Base-by-base conservation (phyloP, 1,140 invertebrate species). In the Sminthurides bifidus region DNA sequence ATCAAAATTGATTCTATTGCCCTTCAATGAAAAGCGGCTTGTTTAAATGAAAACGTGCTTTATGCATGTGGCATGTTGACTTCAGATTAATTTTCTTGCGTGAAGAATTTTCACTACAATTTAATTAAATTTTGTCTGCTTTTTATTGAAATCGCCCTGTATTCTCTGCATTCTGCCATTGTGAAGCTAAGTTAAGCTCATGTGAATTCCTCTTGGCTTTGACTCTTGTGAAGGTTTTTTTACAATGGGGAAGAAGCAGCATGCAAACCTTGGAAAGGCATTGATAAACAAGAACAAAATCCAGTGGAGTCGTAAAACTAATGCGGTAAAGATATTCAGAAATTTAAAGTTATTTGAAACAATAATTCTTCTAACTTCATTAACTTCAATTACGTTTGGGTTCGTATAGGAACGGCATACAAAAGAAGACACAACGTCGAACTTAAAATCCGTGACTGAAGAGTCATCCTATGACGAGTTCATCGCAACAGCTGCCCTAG, bases 391-490 rank as follows among this genome's bases (percentile, higher is more conserved):
- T 15, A 38, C 2, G 19, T 27, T 40, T 21, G 1, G 27, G 10
- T 23, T 26, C 58, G 37, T 29, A n/a, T 33, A 65, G 63, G 59
- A 59, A 14, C 54, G 58, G 12, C 63, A 61, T 33, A 57, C 55
- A 3, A 37, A 27, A 26, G 59, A 54, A 27, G 60, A 65, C 27
- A 23, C 35, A 21, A 54, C 56, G 12, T 31, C 23, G 12, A 55
- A 35, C 73, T 73, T 95, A 2, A 82, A 89, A 67, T 97, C 92
- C 0, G 85, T 97, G 0, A 98, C 93, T 0, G 92, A 97, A 68
- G 88, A 98, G 69, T 90, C 81, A 49, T 90, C 88, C 19, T 81
- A 98, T 55, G 87, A 96, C 74, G 94, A 98, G 65, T 98, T 98
- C 70, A 72, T 98, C 1, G 83, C 85, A 0, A 97, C 87, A 1